Conservation (phyloP, 2,797 vertebrate species). For the Darevskia mixta region DNA sequence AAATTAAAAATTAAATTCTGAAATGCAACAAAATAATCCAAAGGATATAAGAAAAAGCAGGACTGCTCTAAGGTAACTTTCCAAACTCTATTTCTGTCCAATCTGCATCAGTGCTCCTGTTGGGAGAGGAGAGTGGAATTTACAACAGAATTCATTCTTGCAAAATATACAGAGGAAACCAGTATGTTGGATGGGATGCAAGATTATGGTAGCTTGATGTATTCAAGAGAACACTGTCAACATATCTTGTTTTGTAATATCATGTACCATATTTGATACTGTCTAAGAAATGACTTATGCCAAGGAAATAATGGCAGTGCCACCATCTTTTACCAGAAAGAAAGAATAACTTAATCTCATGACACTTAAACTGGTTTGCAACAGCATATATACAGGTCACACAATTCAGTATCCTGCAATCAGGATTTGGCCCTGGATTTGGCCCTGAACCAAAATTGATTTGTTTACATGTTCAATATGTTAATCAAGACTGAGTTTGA, state of each 20-base stretch:
- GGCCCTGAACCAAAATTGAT: background rate
- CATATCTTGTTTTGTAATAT: background rate
- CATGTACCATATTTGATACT: background rate
- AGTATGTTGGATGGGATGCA: background rate
- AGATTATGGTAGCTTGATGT: background rate
- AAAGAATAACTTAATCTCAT: background rate
- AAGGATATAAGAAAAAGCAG: constrained; percentile 10
- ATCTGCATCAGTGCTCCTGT: background rate
- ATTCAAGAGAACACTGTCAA: background rate
- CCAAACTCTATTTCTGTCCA: background rate
- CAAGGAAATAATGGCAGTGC: background rate
- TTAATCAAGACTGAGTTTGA: background rate
- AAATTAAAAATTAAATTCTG: background rate
- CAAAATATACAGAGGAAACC: background rate
- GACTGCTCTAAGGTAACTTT: background rate
- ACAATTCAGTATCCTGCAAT: background rate
- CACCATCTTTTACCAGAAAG: background rate
- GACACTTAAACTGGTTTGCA: background rate
- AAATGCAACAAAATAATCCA: background rate
- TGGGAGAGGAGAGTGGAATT: background rate
- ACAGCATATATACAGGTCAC: background rate
- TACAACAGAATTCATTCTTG: background rate
- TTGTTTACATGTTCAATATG: background rate
- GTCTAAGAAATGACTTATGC: background rate
- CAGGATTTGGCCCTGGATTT: no score